Base-by-base conservation (phyloP, 2,888 invertebrate species). In the Orchesellides sinensis region DNA sequence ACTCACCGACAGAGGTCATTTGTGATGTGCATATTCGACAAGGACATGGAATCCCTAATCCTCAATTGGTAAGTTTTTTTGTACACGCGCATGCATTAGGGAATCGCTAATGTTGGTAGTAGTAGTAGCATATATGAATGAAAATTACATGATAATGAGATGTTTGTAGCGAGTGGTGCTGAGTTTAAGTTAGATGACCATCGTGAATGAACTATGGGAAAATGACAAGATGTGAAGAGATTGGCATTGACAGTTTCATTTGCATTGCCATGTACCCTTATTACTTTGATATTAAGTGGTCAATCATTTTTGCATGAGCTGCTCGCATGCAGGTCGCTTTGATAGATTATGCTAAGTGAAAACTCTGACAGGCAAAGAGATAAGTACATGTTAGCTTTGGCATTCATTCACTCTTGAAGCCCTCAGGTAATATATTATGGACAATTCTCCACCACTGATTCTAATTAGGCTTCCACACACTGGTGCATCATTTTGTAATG, bases 1-100 rank as follows among this genome's bases (percentile, higher is more conserved):
- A 85, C 23, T 79, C 83, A n/a, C 80, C 83, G 0, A 87, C 87
- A 2, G 88, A 88, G 69, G 81, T 88, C 63, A 86, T 88, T 75
- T 88, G 88, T 59, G 88, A 88, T 70, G 84, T 88, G 56, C 84
- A 87, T 73, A 85, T 88, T 56, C 63, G 85, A 27, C 77, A 87
- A 52, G 75, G 86, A 59, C 88, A 88, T 83, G 85, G 85, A 65
- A 70, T 86, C 75, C 84, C 85, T 27, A 86, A 87, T 84, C 88
- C 88, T 27, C 86, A 86, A 78, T 69, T 88, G 84, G 88, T 87
- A 84, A 87, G 83, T 77, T 23, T n/a, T n/a, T n/a, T n/a, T n/a
- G n/a, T n/a, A n/a, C n/a, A n/a, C n/a, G n/a, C n/a, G n/a, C n/a
- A n/a, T n/a, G n/a, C n/a, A n/a, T n/a, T n/a, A n/a, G n/a, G n/a